phyloP scores from a whole-genome alignment of 2,888 invertebrate species.

The Tigriopus californicus region DNA sequence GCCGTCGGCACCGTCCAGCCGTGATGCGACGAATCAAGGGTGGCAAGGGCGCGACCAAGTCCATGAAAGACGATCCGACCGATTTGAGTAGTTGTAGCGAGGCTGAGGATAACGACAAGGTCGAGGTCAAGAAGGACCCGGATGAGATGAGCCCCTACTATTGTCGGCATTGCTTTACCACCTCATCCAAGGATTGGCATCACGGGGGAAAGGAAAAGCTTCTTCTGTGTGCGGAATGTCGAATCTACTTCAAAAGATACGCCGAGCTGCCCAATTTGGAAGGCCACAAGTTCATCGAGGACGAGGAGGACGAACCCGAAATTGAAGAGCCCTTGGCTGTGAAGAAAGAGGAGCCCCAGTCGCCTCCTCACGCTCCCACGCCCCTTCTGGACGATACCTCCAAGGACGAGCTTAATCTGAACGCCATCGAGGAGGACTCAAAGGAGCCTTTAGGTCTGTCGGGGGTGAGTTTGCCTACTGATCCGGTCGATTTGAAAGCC shows the following conservation, averaged over 20 bases:
- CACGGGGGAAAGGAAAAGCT: conserved; percentile 49
- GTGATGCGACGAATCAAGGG: conserved; percentile 70
- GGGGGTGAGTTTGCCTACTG: no score
- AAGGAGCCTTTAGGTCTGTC: background rate
- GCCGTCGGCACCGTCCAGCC: conserved; percentile 59
- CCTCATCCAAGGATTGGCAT: conserved; percentile 50
- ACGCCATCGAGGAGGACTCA: conserved; percentile 5
- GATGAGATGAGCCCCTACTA: conserved; percentile 59
- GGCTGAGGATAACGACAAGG: conserved; percentile 32
- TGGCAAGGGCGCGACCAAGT: conserved; percentile 57
- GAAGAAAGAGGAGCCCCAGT: background rate
- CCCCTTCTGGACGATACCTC: background rate
- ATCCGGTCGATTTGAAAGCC: no score
- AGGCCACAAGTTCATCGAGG: background rate
- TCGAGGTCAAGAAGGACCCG: conserved; percentile 41
- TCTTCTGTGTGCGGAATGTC: conserved; percentile 53
- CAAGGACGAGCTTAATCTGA: background rate
- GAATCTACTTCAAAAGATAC: conserved; percentile 52
- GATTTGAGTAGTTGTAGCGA: conserved; percentile 20
- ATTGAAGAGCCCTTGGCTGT: background rate
- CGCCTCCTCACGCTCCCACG: background rate
- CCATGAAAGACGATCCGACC: conserved; percentile 19
- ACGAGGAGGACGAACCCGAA: background rate
- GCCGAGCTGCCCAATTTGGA: conserved; percentile 40
- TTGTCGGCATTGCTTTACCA: conserved; percentile 54